These are phyloP conservation scores for Escarpia spicata DNA, from an alignment of 2,888 invertebrate genomes.

Conservation along the genomic window DNA sequence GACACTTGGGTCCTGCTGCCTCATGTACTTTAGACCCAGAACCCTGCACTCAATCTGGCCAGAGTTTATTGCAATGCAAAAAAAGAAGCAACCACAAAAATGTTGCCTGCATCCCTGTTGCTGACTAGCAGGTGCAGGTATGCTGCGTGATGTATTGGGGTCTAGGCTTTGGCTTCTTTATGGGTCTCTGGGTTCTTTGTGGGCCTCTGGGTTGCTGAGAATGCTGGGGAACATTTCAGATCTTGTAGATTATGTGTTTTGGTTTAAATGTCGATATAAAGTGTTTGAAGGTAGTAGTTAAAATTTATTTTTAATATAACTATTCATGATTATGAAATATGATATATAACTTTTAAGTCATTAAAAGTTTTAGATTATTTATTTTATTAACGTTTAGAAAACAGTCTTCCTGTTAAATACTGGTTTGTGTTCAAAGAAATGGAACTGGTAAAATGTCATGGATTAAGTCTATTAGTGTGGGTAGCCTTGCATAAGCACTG, in stretches of 20 bases:
- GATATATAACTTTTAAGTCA: too few species aligned
- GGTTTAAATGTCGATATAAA: not conserved
- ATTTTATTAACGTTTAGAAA: too few species aligned
- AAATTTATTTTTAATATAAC: too few species aligned
- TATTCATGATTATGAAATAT: too few species aligned
- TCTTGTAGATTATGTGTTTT: not conserved
- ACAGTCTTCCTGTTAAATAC: too few species aligned
- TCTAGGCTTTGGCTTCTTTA: not conserved
- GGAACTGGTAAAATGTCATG: too few species aligned
- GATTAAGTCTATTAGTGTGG: too few species aligned
- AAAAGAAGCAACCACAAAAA: slow-evolving; percentile 6
- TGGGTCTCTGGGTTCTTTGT: slow-evolving; percentile 3
- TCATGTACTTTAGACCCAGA: not conserved
- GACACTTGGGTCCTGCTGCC: not conserved
- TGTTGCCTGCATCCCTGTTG: not conserved
- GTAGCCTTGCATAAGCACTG: too few species aligned
- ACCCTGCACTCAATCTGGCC: not conserved
- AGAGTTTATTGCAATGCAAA: not conserved
- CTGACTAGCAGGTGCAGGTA: not conserved
- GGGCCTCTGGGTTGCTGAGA: not conserved
- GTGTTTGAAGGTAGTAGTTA: too few species aligned
- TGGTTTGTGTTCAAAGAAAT: too few species aligned
- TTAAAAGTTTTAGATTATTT: too few species aligned
- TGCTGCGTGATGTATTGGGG: not conserved
- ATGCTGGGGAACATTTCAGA: not conserved